These are phyloP conservation scores for Amphipoea oculea DNA, from an alignment of 2,888 invertebrate genomes.

Conservation along the genomic window DNA sequence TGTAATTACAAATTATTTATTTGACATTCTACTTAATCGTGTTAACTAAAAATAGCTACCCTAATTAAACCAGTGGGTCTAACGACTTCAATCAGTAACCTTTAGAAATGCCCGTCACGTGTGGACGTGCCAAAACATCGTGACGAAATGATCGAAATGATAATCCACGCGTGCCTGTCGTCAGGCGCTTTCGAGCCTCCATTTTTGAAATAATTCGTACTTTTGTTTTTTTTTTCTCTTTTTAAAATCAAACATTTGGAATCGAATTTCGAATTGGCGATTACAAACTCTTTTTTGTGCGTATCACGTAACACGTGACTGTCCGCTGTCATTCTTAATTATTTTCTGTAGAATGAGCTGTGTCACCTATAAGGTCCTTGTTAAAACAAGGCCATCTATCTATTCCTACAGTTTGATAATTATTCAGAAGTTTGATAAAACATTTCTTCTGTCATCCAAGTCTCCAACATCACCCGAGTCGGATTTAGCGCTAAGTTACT, in stretches of 20 bases:
- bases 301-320: background rate
- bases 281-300: constrained; percentile 7
- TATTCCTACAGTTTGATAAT: too few species aligned
- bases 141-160: constrained; percentile 43
- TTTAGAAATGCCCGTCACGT: constrained; percentile 52
- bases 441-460: background rate
- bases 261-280: constrained; percentile 16
- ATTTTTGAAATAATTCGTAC: constrained; percentile 24
- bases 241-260: constrained; percentile 4
- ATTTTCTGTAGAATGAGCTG: constrained; percentile 9
- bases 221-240: background rate
- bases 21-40: constrained; percentile 32
- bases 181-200: background rate
- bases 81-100: constrained; percentile 58
- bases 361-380: background rate
- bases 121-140: constrained; percentile 56
- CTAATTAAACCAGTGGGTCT: constrained; percentile 34
- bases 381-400: background rate
- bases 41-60: constrained; percentile 51
- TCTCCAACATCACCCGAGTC: background rate
- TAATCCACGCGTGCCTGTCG: constrained; percentile 11
- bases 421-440: background rate
- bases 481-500: background rate
- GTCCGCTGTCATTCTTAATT: constrained; percentile 38
- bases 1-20: constrained; percentile 2